A percentile compares a stretch with the other conserved stretches of the same genome.
phyloP scores from a whole-genome alignment of 1,140 invertebrate genomes.

The Halictus rubicundus region DNA sequence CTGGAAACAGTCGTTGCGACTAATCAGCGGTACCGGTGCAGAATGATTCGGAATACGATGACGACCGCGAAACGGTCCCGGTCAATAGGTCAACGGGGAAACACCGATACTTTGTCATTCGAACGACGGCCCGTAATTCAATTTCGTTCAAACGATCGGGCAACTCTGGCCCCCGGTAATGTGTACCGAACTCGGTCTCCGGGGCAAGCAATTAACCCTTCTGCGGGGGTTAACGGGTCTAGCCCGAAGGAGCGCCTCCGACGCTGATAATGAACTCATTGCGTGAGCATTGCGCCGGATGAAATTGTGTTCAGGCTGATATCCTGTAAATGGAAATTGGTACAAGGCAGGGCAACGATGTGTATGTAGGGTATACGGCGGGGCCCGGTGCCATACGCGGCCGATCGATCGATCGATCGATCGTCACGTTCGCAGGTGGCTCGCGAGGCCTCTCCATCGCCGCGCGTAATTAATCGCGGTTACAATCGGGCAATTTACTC shows the following conservation, averaged over 20 bases:
- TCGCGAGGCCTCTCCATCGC: slow-evolving; percentile 38
- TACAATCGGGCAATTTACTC: slow-evolving; percentile 54
- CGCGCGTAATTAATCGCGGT: slow-evolving; percentile 56
- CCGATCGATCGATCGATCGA: slow-evolving; percentile 29
- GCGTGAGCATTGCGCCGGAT: slow-evolving; percentile 6
- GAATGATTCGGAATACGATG: too few relatives aligned
- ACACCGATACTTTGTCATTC: too few relatives aligned
- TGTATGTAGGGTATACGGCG: slow-evolving; percentile 29
- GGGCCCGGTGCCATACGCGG: slow-evolving; percentile 32
- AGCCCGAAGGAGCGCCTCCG: slow-evolving; percentile 18
- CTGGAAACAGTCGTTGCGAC: too few relatives aligned
- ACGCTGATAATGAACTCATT: slow-evolving; percentile 31
- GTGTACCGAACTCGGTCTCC: neutral
- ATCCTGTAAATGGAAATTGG: slow-evolving; percentile 65
- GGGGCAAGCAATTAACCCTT: slow-evolving; percentile 21
- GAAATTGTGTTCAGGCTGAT: slow-evolving; percentile 38
- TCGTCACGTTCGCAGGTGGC: slow-evolving; percentile 45
- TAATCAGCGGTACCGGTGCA: too few relatives aligned
- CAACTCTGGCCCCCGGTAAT: neutral
- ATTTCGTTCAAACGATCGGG: neutral
- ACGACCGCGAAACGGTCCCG: too few relatives aligned
- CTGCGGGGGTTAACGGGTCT: slow-evolving; percentile 8
- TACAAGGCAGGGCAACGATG: slow-evolving; percentile 49
- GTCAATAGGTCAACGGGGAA: too few relatives aligned
- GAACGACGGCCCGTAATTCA: too few relatives aligned